These are phyloP conservation scores for Octodon degus DNA, from an alignment of 2,113 vertebrate species.

Conservation along the genomic window DNA sequence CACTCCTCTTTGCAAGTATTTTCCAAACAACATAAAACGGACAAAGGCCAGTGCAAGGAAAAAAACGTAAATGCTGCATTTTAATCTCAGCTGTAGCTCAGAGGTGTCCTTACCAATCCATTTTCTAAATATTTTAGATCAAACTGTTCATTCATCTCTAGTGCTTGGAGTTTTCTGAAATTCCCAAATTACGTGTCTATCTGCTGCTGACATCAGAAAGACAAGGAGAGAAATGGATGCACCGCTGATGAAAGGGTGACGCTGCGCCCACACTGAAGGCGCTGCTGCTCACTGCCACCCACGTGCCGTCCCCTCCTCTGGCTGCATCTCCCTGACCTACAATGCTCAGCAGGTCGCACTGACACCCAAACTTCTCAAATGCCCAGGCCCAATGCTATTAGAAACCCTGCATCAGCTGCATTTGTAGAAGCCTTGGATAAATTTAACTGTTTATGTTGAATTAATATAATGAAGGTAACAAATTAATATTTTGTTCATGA, in stretches of 20 bases:
- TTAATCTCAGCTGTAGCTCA: background rate
- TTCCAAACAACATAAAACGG: constrained; percentile 5
- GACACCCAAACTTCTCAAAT: background rate
- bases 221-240: background rate
- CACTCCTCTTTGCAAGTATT: background rate
- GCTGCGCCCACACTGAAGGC: background rate
- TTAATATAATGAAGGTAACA: background rate
- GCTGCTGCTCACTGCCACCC: background rate
- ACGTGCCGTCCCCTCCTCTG: background rate
- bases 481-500: constrained; percentile 35
- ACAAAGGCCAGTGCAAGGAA: background rate
- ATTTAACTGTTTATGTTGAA: background rate
- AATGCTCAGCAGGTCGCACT: background rate
- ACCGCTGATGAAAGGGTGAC: background rate
- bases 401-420: background rate
- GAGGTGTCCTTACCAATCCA: background rate
- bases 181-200: background rate
- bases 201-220: constrained; percentile 23
- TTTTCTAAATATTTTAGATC: constrained; percentile 20
- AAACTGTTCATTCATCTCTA: background rate
- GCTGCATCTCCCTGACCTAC: background rate
- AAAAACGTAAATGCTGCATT: background rate
- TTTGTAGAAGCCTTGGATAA: background rate
- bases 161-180: constrained; percentile 23
- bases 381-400: background rate